Evolutionary conservation across 37 sponge, comb jelly and placozoan species (phyloP), one percentile per base, ranked within the genome.

Genomic region (Aplysina aerophoba): DNA sequence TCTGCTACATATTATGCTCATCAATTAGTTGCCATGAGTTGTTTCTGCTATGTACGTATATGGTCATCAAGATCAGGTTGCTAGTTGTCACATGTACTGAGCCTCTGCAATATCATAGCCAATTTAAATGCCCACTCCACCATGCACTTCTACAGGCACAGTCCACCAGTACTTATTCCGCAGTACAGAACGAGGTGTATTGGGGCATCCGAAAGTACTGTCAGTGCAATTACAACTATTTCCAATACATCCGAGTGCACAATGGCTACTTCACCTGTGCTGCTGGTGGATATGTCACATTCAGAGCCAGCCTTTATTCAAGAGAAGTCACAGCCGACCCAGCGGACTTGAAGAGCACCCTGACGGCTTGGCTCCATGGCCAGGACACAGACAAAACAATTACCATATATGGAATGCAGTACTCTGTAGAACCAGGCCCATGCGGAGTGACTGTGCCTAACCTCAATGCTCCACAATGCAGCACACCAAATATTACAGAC

Each of bases 391-490:
- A 69, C 71, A 69, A 30, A 17, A 69, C 71, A 17, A 31, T 69
- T 31, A 69, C 34, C 28, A 30, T 69, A 3, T 69, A 69, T 30
- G 71, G 71, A 35, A 69, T 6, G 71, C 0, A 27, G 34, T 69
- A 69, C 34, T 17, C 28, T 34, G 71, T 69, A 12, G 71, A 69
- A 6, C 35, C 71, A 69, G 71, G 71, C 13, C 71, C 71, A 30
- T 69, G 71, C 6, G 71, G 71, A 34, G 71, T 69, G 19, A 69
- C 71, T 28, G 71, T 69, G 33, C 71, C 71, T 30, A 6, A 69
- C 28, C 28, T 35, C 28, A 27, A 69, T 69, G 27, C 71, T 27
- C 71, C 71, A 69, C 6, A 2, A 34, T 69, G 71, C 34, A 62
- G 27, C 63, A 62, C 12, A 62, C 63, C 50, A n/a, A n/a, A n/a